Evolutionary conservation across 2,888 invertebrate species (phyloP).

Genomic region (Eilema sororculum): DNA sequence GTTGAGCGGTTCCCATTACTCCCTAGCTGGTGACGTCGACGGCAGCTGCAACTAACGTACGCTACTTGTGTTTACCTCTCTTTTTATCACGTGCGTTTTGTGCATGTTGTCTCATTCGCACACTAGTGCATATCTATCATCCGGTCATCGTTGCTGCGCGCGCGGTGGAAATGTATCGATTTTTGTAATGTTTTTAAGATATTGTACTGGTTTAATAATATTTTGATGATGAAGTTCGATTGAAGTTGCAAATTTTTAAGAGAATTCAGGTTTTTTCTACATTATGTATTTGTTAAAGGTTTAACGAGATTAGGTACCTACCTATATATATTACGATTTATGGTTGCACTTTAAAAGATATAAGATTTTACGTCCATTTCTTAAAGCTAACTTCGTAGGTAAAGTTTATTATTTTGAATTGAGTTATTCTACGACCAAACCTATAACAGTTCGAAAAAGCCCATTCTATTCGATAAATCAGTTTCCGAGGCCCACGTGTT

Average conservation of each 20-base stretch:
- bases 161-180: constrained; percentile 73
- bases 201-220: constrained; percentile 32
- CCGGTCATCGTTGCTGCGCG: constrained; percentile 72
- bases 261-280: not conserved
- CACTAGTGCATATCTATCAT: constrained; percentile 73
- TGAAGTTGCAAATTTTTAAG: not conserved
- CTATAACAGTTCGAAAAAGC: not conserved
- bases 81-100: constrained; percentile 56
- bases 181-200: constrained; percentile 56
- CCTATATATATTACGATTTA: no score
- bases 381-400: no score
- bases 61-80: constrained; percentile 64
- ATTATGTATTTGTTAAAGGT: no score
- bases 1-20: constrained; percentile 77
- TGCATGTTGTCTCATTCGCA: constrained; percentile 61
- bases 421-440: not conserved
- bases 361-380: not conserved
- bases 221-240: not conserved
- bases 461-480: constrained; percentile 21
- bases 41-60: constrained; percentile 85
- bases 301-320: no score
- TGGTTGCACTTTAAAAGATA: no score
- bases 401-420: not conserved
- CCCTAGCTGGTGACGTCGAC: constrained; percentile 81
- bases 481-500: constrained; percentile 67